Evolutionary conservation across 1,140 invertebrate genomes (phyloP).

Genomic region (Pseudomyrmex concolor): DNA sequence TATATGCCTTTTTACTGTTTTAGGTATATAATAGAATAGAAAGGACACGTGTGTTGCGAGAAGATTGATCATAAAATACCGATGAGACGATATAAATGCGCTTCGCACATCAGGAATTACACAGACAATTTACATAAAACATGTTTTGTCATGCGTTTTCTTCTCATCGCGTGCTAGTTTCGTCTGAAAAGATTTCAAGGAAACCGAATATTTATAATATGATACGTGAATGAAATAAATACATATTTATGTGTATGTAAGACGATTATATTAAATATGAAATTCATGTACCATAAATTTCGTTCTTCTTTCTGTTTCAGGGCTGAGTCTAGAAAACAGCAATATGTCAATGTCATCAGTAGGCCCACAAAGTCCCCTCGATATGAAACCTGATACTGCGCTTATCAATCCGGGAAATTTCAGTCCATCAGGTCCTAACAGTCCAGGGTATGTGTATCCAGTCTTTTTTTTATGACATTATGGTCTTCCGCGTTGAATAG

Average conservation of each 20-base stretch:
- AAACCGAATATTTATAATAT: no score
- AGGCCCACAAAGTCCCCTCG: conserved; percentile 93
- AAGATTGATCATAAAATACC: background rate
- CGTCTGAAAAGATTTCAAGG: background rate
- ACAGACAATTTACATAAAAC: conserved; percentile 1
- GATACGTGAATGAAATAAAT: background rate
- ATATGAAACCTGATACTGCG: conserved; percentile 94
- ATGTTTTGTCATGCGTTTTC: background rate
- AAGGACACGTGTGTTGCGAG: background rate
- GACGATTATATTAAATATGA: background rate
- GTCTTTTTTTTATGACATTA: background rate
- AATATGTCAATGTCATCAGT: conserved; percentile 88
- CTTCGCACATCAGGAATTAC: conserved; percentile 15
- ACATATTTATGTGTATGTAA: background rate
- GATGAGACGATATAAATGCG: conserved; percentile 4
- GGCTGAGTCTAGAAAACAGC: conserved; percentile 88
- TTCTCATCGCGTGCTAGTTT: background rate
- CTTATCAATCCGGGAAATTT: conserved; percentile 88
- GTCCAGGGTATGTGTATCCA: conserved; percentile 86
- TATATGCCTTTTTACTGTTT: conserved; percentile 21
- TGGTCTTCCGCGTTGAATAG: no score
- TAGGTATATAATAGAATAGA: no score
- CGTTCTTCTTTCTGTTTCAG: conserved; percentile 82
- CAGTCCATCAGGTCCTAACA: conserved; percentile 88
- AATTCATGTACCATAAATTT: background rate